Evolutionary conservation across 2,113 vertebrate species (phyloP).

Genomic region (Erythrocercus mccallii): DNA sequence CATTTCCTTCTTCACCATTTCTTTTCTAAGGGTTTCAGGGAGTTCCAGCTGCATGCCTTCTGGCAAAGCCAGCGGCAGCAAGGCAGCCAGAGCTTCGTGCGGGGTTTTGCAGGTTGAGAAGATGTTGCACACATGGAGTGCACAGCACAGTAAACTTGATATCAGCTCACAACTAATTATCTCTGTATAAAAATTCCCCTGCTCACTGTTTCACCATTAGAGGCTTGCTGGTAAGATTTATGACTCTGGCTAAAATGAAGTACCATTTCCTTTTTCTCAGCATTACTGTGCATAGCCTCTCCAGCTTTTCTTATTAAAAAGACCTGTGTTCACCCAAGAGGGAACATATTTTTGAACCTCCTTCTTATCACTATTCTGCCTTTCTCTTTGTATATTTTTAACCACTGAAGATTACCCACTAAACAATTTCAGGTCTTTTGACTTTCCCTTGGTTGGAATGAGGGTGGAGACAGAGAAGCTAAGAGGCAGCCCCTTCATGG

Average conservation of each 20-base stretch:
- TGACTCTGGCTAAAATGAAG: constrained; percentile 64
- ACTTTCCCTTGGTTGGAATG: constrained; percentile 24
- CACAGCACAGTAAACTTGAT: constrained; percentile 50
- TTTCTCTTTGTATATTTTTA: constrained; percentile 35
- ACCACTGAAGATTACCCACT: constrained; percentile 23
- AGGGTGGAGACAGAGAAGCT: constrained; percentile 48
- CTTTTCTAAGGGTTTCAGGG: neutral
- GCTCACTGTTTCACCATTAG: constrained; percentile 47
- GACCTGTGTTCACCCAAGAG: constrained; percentile 40
- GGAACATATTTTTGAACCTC: constrained; percentile 44
- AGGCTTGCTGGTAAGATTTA: constrained; percentile 52
- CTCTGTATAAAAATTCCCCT: constrained; percentile 59
- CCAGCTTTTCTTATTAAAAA: constrained; percentile 60
- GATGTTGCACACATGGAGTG: neutral
- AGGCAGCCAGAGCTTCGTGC: rapidly evolving
- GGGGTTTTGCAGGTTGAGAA: neutral
- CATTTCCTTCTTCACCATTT: neutral
- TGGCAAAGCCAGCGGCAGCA: rapidly evolving
- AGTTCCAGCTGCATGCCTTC: neutral
- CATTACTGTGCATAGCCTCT: constrained; percentile 38
- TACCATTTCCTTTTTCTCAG: constrained; percentile 67
- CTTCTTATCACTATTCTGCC: constrained; percentile 44
- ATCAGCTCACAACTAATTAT: constrained; percentile 59
- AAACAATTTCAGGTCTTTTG: neutral
- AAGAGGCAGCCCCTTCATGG: neutral